phyloP scores from a whole-genome alignment of 2,797 vertebrate species.

The Molossus molossus region DNA sequence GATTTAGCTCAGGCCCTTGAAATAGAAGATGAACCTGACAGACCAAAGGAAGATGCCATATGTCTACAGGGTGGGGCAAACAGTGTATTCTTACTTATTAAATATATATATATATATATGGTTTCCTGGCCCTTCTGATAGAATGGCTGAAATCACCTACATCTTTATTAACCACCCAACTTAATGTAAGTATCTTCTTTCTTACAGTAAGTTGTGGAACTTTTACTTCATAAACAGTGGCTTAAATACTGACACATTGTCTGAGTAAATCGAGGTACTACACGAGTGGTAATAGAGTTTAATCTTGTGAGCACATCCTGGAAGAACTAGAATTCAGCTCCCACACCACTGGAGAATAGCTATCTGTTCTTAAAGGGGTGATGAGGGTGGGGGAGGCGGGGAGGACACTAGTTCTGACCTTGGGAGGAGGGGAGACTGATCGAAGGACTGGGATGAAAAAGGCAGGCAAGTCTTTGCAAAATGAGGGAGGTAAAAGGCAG shows the following conservation, averaged over 20 bases:
- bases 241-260: too few species aligned
- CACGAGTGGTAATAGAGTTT: too few species aligned
- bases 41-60: not conserved
- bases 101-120: not conserved
- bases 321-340: slow-evolving; percentile 25
- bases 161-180: slow-evolving; percentile 30
- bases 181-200: slow-evolving; percentile 51
- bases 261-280: too few species aligned
- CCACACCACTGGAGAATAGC: not conserved
- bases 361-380: not conserved
- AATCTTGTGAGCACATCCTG: too few species aligned
- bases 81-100: not conserved
- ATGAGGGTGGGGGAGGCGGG: not conserved
- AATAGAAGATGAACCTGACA: not conserved
- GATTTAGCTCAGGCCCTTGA: slow-evolving; percentile 33
- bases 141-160: not conserved
- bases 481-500: not conserved
- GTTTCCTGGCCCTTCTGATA: slow-evolving; percentile 9
- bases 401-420: not conserved
- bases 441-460: not conserved
- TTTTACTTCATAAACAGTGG: not conserved
- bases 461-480: not conserved
- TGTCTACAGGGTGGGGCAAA: not conserved
- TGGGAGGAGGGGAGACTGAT: not conserved
- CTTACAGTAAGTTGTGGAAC: not conserved